phyloP scores from a whole-genome alignment of 2,797 vertebrate genomes.

The Enteromius thamalakanensis region DNA sequence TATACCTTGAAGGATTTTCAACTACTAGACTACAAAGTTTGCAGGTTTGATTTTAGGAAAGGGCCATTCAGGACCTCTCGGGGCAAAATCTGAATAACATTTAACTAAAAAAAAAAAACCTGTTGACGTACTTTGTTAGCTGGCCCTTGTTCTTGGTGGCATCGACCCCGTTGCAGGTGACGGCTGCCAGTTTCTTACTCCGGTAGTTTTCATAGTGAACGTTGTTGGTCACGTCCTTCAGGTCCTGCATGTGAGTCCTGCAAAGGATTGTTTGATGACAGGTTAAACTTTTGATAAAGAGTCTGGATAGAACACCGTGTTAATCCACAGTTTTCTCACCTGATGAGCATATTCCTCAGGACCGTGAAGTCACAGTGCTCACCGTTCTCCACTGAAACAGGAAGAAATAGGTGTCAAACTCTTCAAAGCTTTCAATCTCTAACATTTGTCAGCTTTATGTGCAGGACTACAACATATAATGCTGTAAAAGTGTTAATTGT shows the following conservation, averaged over 20 bases:
- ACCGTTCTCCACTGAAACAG: slow-evolving; percentile 80
- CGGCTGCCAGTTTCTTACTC: slow-evolving; percentile 79
- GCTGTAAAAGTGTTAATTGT: neutral
- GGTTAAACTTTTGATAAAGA: neutral
- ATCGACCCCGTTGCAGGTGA: slow-evolving; percentile 81
- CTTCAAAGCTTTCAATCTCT: neutral
- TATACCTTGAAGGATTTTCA: neutral
- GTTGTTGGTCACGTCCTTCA: slow-evolving; percentile 83
- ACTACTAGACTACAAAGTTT: neutral
- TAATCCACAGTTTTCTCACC: slow-evolving; percentile 62
- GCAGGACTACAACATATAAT: neutral
- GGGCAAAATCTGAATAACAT: neutral
- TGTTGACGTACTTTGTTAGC: slow-evolving; percentile 74
- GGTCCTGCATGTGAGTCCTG: slow-evolving; percentile 82
- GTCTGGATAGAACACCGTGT: neutral
- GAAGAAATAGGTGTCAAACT: slow-evolving; percentile 40
- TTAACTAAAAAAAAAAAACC: neutral
- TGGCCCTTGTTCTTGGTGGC: slow-evolving; percentile 76
- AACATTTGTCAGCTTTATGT: neutral
- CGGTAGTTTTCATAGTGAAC: slow-evolving; percentile 83
- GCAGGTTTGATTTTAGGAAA: neutral
- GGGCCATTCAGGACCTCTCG: neutral
- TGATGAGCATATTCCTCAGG: slow-evolving; percentile 82
- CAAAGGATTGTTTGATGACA: neutral
- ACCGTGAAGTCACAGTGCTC: slow-evolving; percentile 84